Base-by-base conservation (phyloP, 2,113 vertebrate species). In the Anolis carolinensis region DNA sequence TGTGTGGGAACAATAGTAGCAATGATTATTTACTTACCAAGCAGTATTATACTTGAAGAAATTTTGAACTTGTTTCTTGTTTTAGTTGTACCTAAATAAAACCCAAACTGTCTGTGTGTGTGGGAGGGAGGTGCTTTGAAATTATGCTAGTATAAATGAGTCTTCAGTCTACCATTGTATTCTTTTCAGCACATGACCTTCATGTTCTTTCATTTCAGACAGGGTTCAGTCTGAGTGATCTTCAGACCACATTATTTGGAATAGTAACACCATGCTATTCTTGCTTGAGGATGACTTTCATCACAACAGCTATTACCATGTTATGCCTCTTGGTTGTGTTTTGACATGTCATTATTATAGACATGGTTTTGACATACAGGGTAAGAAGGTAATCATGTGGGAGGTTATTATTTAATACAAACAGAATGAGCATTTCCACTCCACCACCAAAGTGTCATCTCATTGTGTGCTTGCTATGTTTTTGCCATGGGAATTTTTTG, bases 21-120 rank as follows among this genome's bases (percentile, higher is more conserved):
- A 81, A 75, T 75, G 59, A 36, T 68, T 75, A 74, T 84, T 90
- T 88, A 94, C 79, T 91, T 93, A 93, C 85, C 90, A 68, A 81
- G 72, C 82, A 84, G 87, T 89, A 48, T 77, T 84, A 89, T 50
- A 4, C 77, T 85, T 70, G 83, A 89, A 91, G 88, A 70, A 89
- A 87, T 88, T 78, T 86, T 52, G 87, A 85, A 83, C 82, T 85
- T 75, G 59, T 89, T 91, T 84, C 83, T 85, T 75, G 59, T 89
- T 91, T 84, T 90, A 0, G 75, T 88, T 90, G 78, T 82, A 94
- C 83, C 90, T 86, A 75, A 68, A 93, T 81, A 55, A 73, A 85
- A 81, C 88, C 88, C 87, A 92, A 84, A 92, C 13, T 59, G 86
- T 82, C 62, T 65, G 86, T n/a, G 86, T 59, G 14, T 13, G 55